Evolutionary conservation across 2,888 invertebrate species (phyloP).

Genomic region (Chalcis sispes): DNA sequence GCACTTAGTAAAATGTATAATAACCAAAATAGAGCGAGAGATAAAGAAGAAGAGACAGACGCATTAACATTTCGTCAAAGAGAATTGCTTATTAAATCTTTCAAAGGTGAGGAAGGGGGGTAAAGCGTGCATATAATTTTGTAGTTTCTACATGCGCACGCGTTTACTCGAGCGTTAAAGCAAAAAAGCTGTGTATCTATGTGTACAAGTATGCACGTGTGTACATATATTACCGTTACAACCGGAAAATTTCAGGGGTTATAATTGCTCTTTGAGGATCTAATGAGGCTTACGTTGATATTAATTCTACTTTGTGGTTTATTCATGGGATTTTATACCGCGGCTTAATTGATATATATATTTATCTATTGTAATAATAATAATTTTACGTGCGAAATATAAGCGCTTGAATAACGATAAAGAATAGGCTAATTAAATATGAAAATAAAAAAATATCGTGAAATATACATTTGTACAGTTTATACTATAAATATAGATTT

Average conservation of each 20-base stretch:
- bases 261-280: constrained; percentile 12
- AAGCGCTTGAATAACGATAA: no score
- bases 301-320: constrained; percentile 7
- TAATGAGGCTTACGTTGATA: not conserved
- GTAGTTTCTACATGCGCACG: not conserved
- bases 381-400: no score
- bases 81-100: constrained; percentile 44
- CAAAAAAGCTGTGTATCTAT: not conserved
- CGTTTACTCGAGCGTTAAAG: not conserved
- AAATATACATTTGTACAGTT: no score
- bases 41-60: not conserved
- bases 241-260: not conserved
- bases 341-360: no score
- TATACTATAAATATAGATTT: no score
- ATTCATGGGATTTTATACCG: no score
- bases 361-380: no score
- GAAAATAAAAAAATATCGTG: no score
- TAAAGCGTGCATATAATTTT: constrained; percentile 19
- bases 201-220: no score
- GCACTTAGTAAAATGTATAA: constrained; percentile 41
- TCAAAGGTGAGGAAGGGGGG: no score
- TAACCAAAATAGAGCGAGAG: not conserved
- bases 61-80: constrained; percentile 37
- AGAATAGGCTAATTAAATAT: no score
- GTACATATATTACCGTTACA: no score